Conservation (phyloP, 2,888 invertebrate genomes). For the Adelphocoris suturalis region DNA sequence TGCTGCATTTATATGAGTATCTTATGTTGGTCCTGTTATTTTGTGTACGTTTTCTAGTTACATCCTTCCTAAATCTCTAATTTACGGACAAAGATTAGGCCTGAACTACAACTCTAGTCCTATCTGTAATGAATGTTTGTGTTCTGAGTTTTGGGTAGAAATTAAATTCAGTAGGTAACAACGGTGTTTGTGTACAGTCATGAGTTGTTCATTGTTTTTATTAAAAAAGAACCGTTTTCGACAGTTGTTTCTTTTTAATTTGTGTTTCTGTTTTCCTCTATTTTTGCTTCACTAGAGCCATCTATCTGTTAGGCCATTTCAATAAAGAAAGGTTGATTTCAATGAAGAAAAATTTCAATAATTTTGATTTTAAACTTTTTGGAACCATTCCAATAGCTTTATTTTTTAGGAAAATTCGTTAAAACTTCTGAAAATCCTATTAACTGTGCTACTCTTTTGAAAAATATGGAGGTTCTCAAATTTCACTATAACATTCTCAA, state of each 20-base stretch:
- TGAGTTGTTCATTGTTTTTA: constrained; percentile 3
- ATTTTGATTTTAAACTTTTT: too few species aligned
- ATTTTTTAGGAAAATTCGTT: too few species aligned
- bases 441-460: too few species aligned
- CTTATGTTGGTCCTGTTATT: neutral
- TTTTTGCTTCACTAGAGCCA: neutral
- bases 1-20: neutral
- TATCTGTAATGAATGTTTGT: neutral
- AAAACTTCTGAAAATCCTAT: too few species aligned
- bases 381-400: too few species aligned
- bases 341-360: too few species aligned
- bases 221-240: neutral
- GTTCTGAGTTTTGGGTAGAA: neutral
- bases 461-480: too few species aligned
- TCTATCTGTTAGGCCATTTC: too few species aligned
- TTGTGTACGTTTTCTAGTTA: neutral
- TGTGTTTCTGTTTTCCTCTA: neutral
- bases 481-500: too few species aligned
- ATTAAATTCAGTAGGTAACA: neutral
- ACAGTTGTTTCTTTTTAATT: neutral
- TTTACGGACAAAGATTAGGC: neutral
- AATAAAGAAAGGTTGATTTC: too few species aligned
- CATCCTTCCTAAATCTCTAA: neutral
- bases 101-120: neutral
- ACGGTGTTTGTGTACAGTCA: neutral